Conservation (phyloP, 2,888 invertebrate genomes). For the Stomorhina lunata region DNA sequence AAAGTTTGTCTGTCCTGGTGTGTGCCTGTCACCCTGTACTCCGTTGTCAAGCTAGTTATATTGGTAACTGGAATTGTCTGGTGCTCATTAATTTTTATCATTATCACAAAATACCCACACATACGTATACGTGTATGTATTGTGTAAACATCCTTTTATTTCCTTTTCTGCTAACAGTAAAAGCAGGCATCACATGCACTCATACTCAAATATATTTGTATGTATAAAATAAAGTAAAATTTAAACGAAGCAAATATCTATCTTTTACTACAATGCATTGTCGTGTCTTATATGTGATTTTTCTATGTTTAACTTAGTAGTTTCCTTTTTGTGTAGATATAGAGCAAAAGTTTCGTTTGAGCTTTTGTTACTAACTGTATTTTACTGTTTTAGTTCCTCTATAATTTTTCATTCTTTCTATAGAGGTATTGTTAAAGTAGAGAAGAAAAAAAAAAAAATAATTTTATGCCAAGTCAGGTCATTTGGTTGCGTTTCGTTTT, state of each 20-base stretch:
- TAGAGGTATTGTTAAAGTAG: conserved; percentile 46
- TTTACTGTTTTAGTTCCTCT: background rate
- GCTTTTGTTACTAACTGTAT: conserved; percentile 10
- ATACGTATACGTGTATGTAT: background rate
- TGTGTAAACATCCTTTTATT: background rate
- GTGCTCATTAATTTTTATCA: conserved; percentile 46
- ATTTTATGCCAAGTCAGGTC: conserved; percentile 50
- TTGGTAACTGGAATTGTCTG: conserved; percentile 12
- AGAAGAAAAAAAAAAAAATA: conserved; percentile 5
- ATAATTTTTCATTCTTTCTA: conserved; percentile 11
- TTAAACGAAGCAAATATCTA: conserved; percentile 8
- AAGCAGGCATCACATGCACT: background rate
- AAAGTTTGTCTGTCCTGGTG: background rate
- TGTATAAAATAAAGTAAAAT: background rate
- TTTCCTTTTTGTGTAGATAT: background rate
- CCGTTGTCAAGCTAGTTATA: background rate
- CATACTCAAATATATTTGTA: background rate
- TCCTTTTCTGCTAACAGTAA: background rate
- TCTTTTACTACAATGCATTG: conserved; percentile 35
- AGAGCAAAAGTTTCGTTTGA: conserved; percentile 26
- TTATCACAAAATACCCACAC: conserved; percentile 9
- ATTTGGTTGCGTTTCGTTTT: conserved; percentile 46
- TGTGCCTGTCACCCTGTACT: background rate
- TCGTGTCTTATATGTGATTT: background rate
- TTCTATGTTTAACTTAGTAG: background rate